Evolutionary conservation across 2,113 vertebrate genomes (phyloP).

Genomic region (Grallaria varia): DNA sequence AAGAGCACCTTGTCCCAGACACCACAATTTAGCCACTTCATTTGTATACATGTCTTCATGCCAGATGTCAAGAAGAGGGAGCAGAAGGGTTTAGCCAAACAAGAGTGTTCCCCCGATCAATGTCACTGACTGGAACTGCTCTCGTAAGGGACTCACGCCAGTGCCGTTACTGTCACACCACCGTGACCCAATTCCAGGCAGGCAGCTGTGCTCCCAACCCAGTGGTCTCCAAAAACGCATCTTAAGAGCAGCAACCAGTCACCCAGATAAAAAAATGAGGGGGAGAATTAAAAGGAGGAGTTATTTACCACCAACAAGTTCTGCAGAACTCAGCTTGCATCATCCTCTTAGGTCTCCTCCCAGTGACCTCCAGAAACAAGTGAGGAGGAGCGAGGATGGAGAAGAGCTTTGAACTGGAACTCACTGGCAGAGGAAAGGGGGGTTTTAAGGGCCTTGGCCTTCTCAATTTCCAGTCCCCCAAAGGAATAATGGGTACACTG

Average conservation of each 20-base stretch:
- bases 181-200: not conserved
- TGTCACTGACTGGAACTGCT: not conserved
- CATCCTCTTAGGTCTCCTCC: not conserved
- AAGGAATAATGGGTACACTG: not conserved
- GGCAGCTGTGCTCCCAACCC: not conserved
- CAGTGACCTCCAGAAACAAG: not conserved
- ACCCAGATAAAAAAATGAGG: not conserved
- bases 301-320: not conserved
- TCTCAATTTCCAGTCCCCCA: not conserved
- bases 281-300: not conserved
- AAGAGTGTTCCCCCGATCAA: not conserved
- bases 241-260: not conserved
- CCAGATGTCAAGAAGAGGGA: not conserved
- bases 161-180: not conserved
- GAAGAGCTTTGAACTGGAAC: not conserved
- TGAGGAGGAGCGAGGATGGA: not conserved
- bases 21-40: not conserved
- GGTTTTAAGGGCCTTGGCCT: rapidly evolving
- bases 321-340: not conserved
- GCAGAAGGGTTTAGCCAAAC: not conserved
- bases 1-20: constrained; percentile 14
- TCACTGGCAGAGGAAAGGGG: not conserved
- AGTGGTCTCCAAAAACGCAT: not conserved
- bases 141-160: not conserved
- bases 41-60: not conserved